Percentiles rank a stretch among this genome's conserved stretches.
These are phyloP conservation scores for Sycophila sp. DNA, from an alignment of 1,140 invertebrate species.

Conservation along the genomic window DNA sequence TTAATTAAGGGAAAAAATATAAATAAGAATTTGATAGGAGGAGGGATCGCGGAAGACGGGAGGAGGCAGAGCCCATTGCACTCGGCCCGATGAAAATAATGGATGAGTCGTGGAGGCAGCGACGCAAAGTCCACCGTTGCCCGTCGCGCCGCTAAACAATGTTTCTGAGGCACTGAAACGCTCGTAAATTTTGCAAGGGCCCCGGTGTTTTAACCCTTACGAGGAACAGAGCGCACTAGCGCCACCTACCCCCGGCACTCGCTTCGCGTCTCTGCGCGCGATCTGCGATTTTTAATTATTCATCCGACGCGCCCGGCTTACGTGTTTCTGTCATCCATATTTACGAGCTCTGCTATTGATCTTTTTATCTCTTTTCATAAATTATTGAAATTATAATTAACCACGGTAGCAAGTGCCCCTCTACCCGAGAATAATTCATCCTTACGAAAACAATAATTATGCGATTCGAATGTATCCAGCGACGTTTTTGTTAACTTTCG, in stretches of 20 bases:
- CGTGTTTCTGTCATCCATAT: constrained; percentile 24
- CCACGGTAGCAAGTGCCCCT: too few relatives aligned
- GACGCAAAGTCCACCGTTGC: constrained; percentile 46
- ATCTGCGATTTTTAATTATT: constrained; percentile 41
- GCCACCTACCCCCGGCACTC: constrained; percentile 11
- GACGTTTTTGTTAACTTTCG: background rate
- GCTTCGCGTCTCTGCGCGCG: too few relatives aligned
- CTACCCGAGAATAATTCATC: too few relatives aligned
- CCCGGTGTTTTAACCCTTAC: constrained; percentile 60
- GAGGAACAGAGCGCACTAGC: constrained; percentile 37
- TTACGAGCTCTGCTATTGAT: background rate
- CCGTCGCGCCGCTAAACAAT: constrained; percentile 59
- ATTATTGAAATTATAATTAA: too few relatives aligned
- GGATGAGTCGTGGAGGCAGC: constrained; percentile 52
- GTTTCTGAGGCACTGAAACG: constrained; percentile 61
- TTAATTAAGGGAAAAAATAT: too few relatives aligned
- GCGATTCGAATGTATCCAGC: too few relatives aligned
- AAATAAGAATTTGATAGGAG: too few relatives aligned
- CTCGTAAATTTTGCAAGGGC: constrained; percentile 55
- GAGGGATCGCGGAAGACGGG: too few relatives aligned
- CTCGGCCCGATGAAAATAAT: constrained; percentile 47
- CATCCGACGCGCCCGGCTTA: constrained; percentile 29
- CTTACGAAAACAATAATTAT: too few relatives aligned
- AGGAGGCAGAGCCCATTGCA: too few relatives aligned
- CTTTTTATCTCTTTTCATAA: background rate